phyloP scores from a whole-genome alignment of 2,113 vertebrate species.

The Cyprinodon variegatus region DNA sequence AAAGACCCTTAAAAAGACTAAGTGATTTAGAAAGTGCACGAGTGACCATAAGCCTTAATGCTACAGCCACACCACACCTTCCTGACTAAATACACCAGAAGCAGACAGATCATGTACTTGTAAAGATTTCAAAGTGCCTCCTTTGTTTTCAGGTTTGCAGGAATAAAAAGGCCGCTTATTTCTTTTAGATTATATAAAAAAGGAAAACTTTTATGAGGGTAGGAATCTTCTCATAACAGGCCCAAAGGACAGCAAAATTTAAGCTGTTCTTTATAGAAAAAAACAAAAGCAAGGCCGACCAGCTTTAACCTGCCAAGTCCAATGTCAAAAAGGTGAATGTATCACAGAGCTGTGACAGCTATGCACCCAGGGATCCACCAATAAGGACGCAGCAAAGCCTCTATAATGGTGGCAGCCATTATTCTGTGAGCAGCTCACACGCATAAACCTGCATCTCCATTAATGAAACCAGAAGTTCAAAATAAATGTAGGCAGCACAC shows the following conservation, averaged over 20 bases:
- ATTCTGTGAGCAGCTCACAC: constrained; percentile 41
- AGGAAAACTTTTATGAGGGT: constrained; percentile 33
- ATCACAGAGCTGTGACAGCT: constrained; percentile 5
- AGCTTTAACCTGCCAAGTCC: constrained; percentile 21
- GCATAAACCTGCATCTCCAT: constrained; percentile 44
- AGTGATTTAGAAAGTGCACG: constrained; percentile 52
- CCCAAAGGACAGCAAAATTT: constrained; percentile 40
- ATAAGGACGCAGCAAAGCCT: constrained; percentile 29
- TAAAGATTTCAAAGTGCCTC: constrained; percentile 71
- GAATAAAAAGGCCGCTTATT: constrained; percentile 77
- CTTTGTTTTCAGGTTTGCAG: constrained; percentile 65
- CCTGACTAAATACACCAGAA: constrained; percentile 58
- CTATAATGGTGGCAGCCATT: constrained; percentile 27
- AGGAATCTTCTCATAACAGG: constrained; percentile 37
- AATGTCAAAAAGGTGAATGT: constrained; percentile 30
- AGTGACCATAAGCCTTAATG: constrained; percentile 40
- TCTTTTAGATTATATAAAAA: constrained; percentile 45
- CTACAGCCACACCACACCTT: constrained; percentile 48
- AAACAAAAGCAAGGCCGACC: constrained; percentile 18
- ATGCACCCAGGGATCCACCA: constrained; percentile 11
- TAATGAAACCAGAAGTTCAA: constrained; percentile 26
- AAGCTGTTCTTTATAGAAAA: constrained; percentile 18
- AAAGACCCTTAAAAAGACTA: constrained; percentile 62
- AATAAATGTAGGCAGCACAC: constrained; percentile 36
- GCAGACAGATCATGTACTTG: constrained; percentile 56